Evolutionary conservation across 2,888 invertebrate genomes (phyloP).

Genomic region (Acrocyrtus sp.): DNA sequence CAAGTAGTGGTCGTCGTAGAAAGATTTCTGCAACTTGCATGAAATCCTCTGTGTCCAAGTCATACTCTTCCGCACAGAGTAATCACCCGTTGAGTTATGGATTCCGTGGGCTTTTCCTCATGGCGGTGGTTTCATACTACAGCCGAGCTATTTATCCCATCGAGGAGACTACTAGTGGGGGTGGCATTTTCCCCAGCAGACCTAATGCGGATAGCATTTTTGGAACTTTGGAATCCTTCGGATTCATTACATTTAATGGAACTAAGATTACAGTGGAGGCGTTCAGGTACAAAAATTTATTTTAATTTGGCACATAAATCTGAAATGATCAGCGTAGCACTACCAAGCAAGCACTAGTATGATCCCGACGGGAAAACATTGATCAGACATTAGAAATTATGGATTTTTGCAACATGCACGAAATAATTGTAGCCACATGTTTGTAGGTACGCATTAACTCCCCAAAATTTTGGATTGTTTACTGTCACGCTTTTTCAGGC

Average conservation of each 20-base stretch:
- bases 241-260: slow-evolving; percentile 28
- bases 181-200: slow-evolving; percentile 19
- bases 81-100: slow-evolving; percentile 31
- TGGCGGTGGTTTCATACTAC: slow-evolving; percentile 34
- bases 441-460: too few species aligned
- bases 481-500: too few species aligned
- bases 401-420: too few species aligned
- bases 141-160: slow-evolving; percentile 24
- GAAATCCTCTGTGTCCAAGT: slow-evolving; percentile 26
- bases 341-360: background rate
- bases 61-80: slow-evolving; percentile 4
- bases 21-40: slow-evolving; percentile 26
- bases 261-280: slow-evolving; percentile 17
- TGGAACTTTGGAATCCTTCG: slow-evolving; percentile 23
- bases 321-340: background rate
- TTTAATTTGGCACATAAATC: background rate
- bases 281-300: slow-evolving; percentile 20
- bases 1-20: slow-evolving; percentile 11
- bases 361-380: background rate
- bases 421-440: too few species aligned
- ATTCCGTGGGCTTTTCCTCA: slow-evolving; percentile 30
- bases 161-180: background rate
- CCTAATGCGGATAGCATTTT: slow-evolving; percentile 27
- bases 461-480: too few species aligned
- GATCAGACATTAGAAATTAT: background rate